A percentile compares a stretch with the other conserved stretches of the same genome.
phyloP scores from a whole-genome alignment of 30 jellyfish, hydroid and myxozoan species.

The Chironex yamaguchii region DNA sequence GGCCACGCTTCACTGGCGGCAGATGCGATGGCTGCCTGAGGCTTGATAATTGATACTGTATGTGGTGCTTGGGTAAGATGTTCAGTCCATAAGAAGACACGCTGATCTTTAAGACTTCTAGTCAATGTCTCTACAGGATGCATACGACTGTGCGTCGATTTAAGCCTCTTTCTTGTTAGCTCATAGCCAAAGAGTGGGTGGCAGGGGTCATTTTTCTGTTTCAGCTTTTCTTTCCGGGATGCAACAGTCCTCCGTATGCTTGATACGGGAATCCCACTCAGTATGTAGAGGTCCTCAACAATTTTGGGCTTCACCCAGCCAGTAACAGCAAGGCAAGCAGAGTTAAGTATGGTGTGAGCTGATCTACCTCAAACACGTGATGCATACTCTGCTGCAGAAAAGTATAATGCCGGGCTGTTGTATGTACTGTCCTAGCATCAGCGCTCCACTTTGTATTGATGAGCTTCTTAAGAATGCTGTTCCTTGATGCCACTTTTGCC shows the following conservation, averaged over 20 bases:
- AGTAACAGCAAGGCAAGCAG: neutral
- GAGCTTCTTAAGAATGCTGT: neutral
- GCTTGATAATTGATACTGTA: neutral
- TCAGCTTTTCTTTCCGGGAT: neutral
- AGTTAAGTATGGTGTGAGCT: neutral
- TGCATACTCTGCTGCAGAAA: neutral
- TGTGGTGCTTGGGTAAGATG: constrained; percentile 1
- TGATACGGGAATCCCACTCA: neutral
- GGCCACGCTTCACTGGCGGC: constrained; percentile 3
- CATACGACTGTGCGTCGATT: neutral
- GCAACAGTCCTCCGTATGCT: neutral
- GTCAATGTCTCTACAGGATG: neutral
- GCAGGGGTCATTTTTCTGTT: neutral
- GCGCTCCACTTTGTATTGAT: neutral
- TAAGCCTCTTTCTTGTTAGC: neutral
- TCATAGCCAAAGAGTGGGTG: neutral
- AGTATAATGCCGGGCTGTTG: neutral
- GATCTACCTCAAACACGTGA: neutral
- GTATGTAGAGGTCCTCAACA: neutral
- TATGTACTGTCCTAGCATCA: neutral
- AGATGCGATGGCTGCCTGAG: neutral
- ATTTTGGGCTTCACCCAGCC: neutral
- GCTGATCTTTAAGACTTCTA: neutral
- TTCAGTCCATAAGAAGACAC: neutral
- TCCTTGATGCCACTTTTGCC: neutral